Evolutionary conservation across 2,113 vertebrate species (phyloP).

Genomic region (Nannobrachium achirus): DNA sequence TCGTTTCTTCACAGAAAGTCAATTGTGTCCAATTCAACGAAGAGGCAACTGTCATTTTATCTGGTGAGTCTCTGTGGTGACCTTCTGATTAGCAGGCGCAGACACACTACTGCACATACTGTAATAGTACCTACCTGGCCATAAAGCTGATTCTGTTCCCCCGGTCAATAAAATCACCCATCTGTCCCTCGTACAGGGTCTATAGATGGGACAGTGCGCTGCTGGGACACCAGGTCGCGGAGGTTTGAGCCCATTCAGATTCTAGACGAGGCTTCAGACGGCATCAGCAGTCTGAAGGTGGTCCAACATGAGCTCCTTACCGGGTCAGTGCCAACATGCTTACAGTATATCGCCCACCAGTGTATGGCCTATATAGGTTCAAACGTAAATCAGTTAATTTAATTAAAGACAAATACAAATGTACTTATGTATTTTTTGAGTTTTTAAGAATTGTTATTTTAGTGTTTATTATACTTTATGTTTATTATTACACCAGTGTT

Average conservation of each 20-base stretch:
- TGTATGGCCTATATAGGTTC: no score
- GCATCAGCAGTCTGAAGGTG: slow-evolving; percentile 91
- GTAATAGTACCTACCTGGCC: no score
- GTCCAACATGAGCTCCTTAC: slow-evolving; percentile 87
- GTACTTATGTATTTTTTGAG: no score
- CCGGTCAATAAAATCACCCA: not conserved
- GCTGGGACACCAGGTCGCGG: slow-evolving; percentile 92
- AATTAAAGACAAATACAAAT: no score
- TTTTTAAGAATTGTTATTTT: no score
- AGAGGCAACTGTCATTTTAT: slow-evolving; percentile 90
- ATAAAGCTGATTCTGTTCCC: not conserved
- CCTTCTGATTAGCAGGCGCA: no score
- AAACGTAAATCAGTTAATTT: no score
- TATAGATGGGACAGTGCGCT: slow-evolving; percentile 88
- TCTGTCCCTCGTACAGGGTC: slow-evolving; percentile 78
- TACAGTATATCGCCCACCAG: no score
- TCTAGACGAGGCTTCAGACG: slow-evolving; percentile 87
- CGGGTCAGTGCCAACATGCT: slow-evolving; percentile 77
- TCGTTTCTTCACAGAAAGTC: slow-evolving; percentile 80
- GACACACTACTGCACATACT: no score
- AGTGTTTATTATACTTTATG: not conserved
- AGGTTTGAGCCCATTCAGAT: slow-evolving; percentile 85
- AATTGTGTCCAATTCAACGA: slow-evolving; percentile 94
- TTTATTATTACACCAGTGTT: no score
- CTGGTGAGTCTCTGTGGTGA: slow-evolving; percentile 78